Evolutionary conservation across 2,113 vertebrate species (phyloP), one percentile per base, ranked within the genome.

Genomic region (Epinephelus lanceolatus): DNA sequence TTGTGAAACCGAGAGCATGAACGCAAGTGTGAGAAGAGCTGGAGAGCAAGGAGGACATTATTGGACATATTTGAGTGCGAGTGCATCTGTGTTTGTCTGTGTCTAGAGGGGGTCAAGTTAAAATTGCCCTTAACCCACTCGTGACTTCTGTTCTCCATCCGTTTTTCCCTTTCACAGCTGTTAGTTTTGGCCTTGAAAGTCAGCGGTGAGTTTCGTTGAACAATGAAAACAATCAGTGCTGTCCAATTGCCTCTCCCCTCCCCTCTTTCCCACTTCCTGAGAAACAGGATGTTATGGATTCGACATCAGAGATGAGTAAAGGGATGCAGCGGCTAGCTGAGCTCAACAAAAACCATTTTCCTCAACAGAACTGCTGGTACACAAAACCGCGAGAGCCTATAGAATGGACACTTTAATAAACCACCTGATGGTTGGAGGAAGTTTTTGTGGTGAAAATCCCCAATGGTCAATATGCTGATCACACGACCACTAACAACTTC

Each of bases 241-340:
- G 72, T 69, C 71, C 72, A 80, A 57, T 5, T 27, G 69, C 79
- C 17, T 4, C 84, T 74, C 76, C 79, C 30, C 72, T 68, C 73
- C 85, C 72, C 78, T 87, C 72, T 33, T 17, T 69, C 27, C 69
- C 25, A 71, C 84, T 92, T 94, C 94, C 94, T 84, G 91, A 94
- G 88, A 78, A 94, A 95, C 94, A 94, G 94, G 94, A 95, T 94
- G 93, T 94, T 93, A 76, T 93, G 93, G 84, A 92, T 89, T 88
- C 37, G 3, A 87, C 78, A 83, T 92, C 76, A 79, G 76, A 87
- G 84, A 80, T 68, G 78, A 77, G 84, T 82, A 67, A 60, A 84
- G 40, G 59, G 72, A 85, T 8, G 21, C 1, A 2, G 59, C 8
- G 42, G 73, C 59, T 27, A 66, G 71, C 71, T 59, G 65, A 53